Conservation (phyloP, 2,888 invertebrate species). For the Chrysina gloriosa region DNA sequence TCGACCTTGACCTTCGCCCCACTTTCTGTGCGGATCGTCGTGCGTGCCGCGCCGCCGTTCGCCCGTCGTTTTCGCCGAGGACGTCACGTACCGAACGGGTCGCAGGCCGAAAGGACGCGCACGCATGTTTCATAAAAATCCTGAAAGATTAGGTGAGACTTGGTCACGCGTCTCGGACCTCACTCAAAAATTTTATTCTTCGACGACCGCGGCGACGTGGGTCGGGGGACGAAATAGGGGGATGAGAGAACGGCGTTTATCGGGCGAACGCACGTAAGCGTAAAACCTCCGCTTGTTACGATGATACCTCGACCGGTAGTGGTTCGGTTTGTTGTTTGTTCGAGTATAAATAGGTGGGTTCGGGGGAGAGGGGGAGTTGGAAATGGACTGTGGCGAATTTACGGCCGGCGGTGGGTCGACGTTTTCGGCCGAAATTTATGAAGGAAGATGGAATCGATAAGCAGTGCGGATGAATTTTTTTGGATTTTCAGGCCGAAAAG, state of each 20-base stretch:
- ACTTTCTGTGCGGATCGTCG: not conserved
- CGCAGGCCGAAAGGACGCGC: slow-evolving; percentile 21
- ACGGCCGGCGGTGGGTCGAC: no score
- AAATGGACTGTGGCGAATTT: no score
- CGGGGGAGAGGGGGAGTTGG: no score
- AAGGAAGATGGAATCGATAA: no score
- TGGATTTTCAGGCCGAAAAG: no score
- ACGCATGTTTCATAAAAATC: slow-evolving; percentile 34
- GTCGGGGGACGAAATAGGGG: not conserved
- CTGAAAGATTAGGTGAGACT: slow-evolving; percentile 34
- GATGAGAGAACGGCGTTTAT: no score
- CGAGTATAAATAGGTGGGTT: no score
- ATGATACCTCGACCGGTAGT: no score
- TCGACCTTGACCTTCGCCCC: slow-evolving; percentile 21
- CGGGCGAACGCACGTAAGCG: not conserved
- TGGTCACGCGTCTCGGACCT: slow-evolving; percentile 20
- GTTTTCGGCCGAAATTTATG: no score
- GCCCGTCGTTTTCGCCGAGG: not conserved
- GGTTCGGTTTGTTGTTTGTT: no score
- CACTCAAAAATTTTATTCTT: slow-evolving; percentile 27
- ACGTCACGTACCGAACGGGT: slow-evolving; percentile 8
- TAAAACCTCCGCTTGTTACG: no score
- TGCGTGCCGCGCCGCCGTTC: not conserved
- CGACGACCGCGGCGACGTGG: not conserved
- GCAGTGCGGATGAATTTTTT: no score